A percentile compares a stretch with the other conserved stretches of the same genome.
These are phyloP conservation scores for Antechinus flavipes DNA, from an alignment of 2,113 vertebrate species.

Conservation along the genomic window DNA sequence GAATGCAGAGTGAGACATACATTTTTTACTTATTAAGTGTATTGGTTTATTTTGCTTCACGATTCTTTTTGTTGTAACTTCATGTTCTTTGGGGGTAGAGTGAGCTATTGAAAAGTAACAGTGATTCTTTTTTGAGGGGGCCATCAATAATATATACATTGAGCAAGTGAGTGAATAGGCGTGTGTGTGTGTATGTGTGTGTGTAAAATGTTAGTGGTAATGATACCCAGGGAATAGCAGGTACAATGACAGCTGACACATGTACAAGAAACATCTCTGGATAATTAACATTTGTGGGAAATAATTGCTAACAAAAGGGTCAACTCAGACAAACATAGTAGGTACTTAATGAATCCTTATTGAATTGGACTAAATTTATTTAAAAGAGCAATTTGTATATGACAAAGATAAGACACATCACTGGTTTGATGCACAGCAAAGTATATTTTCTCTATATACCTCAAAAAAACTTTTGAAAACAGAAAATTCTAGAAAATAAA, in stretches of 20 bases:
- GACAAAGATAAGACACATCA: not conserved
- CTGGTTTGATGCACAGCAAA: not conserved
- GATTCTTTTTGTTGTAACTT: too few relatives aligned
- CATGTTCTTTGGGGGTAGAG: too few relatives aligned
- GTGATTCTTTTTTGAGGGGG: too few relatives aligned
- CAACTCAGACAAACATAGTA: not conserved
- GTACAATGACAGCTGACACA: not conserved
- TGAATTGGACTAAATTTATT: not conserved
- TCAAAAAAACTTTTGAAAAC: not conserved
- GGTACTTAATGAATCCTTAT: not conserved
- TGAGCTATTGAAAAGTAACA: too few relatives aligned
- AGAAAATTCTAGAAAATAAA: not conserved
- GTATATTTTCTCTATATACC: not conserved
- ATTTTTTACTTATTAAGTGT: too few relatives aligned
- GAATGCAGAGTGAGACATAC: too few relatives aligned
- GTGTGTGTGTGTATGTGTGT: not conserved
- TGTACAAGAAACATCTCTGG: not conserved
- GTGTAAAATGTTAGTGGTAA: not conserved
- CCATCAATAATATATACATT: too few relatives aligned
- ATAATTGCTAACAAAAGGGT: not conserved
- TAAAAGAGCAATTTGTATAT: not conserved
- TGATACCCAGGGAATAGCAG: not conserved
- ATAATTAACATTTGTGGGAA: not conserved
- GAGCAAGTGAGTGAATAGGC: too few relatives aligned
- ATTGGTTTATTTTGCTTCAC: too few relatives aligned